Evolutionary conservation across 2,113 vertebrate genomes (phyloP), one percentile per base, ranked within the genome.

Genomic region (Pelusios castaneus): DNA sequence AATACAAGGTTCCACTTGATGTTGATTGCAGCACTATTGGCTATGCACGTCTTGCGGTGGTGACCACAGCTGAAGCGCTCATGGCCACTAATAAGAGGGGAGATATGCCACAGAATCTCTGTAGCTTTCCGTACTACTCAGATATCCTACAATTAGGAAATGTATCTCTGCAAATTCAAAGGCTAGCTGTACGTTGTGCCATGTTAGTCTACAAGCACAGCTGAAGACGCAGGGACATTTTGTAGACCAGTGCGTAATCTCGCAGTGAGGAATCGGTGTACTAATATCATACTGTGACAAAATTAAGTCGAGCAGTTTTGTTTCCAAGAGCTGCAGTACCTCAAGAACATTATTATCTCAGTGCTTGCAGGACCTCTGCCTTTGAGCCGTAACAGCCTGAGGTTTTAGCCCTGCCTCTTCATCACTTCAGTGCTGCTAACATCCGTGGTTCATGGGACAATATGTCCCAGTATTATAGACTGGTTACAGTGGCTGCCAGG

Each of bases 1-100:
- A 93, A 95, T 94, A 91, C 91, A 90, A 88, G 5, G 34, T 88
- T 94, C 81, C 79, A 67, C 31, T 84, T 84, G 1, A 85, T 87
- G 94, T 60, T 84, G 58, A 84, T 89, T 90, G 85, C n/a, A 88
- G 80, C 81, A 91, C 87, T 60, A 52, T 79, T 79, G 34, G 11
- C 89, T 89, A 24, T 51, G 13, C 47, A 45, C 55, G 3, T 49
- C 89, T 93, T 38, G 13, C 47, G 82, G 84, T 1, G 29, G 60
- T 8, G 60, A 81, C 84, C 84, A 70, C 55, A 92, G 93, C 91
- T 76, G 80, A 63, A 91, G 91, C 0, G 0, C 87, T 81, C 52
- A 63, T 55, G 89, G 43, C 27, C 56, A 21, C 34, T 76, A 78
- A 70, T 80, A 63, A 87, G 45, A 83, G 51, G 29, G 41, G 9